Evolutionary conservation across 2,113 vertebrate species (phyloP), one percentile per base, ranked within the genome.

Genomic region (Xerus inauris): DNA sequence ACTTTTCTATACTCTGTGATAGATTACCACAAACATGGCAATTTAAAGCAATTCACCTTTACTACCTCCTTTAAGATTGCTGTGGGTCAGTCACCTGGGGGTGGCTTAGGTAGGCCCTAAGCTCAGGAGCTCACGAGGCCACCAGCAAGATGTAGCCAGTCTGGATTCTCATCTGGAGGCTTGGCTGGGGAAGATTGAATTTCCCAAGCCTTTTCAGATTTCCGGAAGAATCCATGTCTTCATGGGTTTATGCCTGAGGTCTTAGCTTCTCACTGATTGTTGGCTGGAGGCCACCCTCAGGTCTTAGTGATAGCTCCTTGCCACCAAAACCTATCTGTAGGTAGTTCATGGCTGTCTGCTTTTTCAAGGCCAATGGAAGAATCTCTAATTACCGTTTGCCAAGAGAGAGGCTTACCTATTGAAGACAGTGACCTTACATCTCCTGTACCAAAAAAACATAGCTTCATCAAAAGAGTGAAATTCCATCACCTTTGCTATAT

Each of bases 71-170:
- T 57, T 24, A 80, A 0, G 20, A 14, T 79, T 45, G 65, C 54
- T 59, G 13, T 89, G 76, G 13, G n/a, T 38, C 40, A 86, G 59
- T n/a, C 4, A 24, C 71, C 30, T 26, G 20, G 32, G 77, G 9
- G 49, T n/a, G 9, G 8, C 35, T 90, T 28, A 85, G 6, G 32
- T 47, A 54, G 19, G 17, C 2, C 14, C 32, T 73, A 54, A 76
- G 13, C 65, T 73, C 12, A 51, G 45, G 13, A 64, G 35, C 35
- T 94, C 12, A 79, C 71, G 38, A 26, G 17, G 2, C 8, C 47
- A 0, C 9, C 8, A 14, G 16, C 16, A 64, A 45, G 24, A 2
- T 69, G 30, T 67, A 2, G 22, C 8, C 0, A 4, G 67, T 16
- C 59, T 81, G 1, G n/a, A 38, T 45, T 64, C 71, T 92, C 40